These are phyloP conservation scores for Diaprepes abbreviatus DNA, from an alignment of 2,888 invertebrate species.

Conservation along the genomic window DNA sequence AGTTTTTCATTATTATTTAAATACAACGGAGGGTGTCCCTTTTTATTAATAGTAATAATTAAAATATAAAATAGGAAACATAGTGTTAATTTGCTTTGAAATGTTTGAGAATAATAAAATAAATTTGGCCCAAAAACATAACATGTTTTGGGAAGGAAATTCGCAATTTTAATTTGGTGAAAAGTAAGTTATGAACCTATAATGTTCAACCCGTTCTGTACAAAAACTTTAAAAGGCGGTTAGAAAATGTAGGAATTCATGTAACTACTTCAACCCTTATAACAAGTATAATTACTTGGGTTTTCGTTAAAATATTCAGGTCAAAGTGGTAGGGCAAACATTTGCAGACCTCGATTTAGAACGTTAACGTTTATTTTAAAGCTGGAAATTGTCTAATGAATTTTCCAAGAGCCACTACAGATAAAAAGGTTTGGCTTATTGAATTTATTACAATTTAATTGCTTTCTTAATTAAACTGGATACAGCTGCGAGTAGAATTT, in stretches of 20 bases:
- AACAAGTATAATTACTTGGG: conserved; percentile 39
- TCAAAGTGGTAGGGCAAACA: conserved; percentile 61
- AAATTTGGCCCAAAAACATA: background rate
- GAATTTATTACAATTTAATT: conserved; percentile 47
- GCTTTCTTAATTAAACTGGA: conserved; percentile 38
- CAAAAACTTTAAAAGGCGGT: conserved; percentile 13
- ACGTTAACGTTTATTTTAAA: conserved; percentile 58
- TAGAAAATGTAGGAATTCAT: conserved; percentile 12
- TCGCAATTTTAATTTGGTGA: background rate
- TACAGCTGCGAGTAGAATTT: conserved; percentile 32
- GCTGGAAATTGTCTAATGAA: conserved; percentile 59
- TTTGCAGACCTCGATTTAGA: conserved; percentile 60
- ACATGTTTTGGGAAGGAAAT: background rate
- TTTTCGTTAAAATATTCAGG: conserved; percentile 60
- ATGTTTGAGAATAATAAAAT: too few species aligned
- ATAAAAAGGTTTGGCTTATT: conserved; percentile 55
- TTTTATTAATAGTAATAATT: too few species aligned
- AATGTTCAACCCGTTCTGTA: background rate
- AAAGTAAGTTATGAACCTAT: background rate
- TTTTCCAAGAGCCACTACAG: conserved; percentile 56
- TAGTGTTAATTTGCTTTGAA: too few species aligned
- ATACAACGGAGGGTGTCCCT: too few species aligned
- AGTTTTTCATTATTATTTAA: too few species aligned
- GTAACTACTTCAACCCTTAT: conserved; percentile 22
- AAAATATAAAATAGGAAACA: too few species aligned